phyloP scores from a whole-genome alignment of 1,140 invertebrate genomes.

The Aphelenchoides avenae region DNA sequence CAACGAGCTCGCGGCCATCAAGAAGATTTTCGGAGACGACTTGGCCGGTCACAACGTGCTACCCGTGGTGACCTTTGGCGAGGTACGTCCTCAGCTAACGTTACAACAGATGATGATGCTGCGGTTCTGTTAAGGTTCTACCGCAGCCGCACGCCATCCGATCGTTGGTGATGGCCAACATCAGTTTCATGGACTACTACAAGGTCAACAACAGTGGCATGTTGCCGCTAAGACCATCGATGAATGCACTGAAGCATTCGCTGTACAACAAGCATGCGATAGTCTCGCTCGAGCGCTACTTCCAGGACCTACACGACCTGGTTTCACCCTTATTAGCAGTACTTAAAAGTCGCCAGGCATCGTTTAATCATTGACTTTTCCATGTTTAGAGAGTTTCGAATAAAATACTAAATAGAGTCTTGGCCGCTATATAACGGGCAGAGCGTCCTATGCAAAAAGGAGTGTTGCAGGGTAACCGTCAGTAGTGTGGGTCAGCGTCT shows the following conservation, averaged over 20 bases:
- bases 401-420: too few species aligned
- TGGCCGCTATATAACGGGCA: too few species aligned
- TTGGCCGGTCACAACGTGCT: slow-evolving; percentile 11
- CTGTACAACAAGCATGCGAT: slow-evolving; percentile 7
- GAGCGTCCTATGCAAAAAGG: too few species aligned
- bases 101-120: background rate
- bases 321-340: slow-evolving; percentile 2
- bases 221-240: background rate
- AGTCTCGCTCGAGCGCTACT: slow-evolving; percentile 1
- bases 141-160: slow-evolving; percentile 14
- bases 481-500: too few species aligned
- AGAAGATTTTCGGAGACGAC: slow-evolving; percentile 15
- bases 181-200: slow-evolving; percentile 16
- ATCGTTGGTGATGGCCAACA: slow-evolving; percentile 18
- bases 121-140: slow-evolving; percentile 3
- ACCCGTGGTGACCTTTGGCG: slow-evolving; percentile 19
- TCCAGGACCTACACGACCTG: slow-evolving; percentile 5
- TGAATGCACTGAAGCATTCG: slow-evolving; percentile 3
- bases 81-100: background rate
- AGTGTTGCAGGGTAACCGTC: too few species aligned
- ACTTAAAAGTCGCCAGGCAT: background rate
- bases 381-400: too few species aligned
- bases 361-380: too few species aligned
- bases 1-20: slow-evolving; percentile 11
- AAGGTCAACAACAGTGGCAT: slow-evolving; percentile 15